phyloP scores from a whole-genome alignment of 2,888 invertebrate genomes.

The Trissonchulus sp. region DNA sequence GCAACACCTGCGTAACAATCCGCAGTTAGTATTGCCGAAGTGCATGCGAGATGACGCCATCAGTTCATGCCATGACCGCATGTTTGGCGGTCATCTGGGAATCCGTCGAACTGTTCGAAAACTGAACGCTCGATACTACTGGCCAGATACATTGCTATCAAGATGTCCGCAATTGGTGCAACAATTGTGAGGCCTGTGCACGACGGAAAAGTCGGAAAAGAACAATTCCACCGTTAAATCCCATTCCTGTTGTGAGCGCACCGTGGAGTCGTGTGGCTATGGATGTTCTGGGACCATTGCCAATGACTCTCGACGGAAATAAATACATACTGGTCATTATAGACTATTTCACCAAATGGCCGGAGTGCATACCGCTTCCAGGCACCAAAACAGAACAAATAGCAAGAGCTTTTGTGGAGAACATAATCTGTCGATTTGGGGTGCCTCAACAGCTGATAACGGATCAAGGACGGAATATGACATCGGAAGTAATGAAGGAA shows the following conservation, averaged over 20 bases:
- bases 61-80: background rate
- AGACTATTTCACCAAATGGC: conserved; percentile 8
- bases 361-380: background rate
- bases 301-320: background rate
- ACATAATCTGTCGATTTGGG: background rate
- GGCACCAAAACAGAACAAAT: background rate
- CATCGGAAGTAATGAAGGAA: background rate
- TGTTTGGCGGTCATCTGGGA: conserved; percentile 14
- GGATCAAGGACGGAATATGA: background rate
- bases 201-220: background rate
- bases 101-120: background rate
- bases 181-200: background rate
- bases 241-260: background rate
- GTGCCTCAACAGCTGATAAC: background rate
- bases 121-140: background rate
- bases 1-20: too few relatives aligned
- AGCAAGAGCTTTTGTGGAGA: background rate
- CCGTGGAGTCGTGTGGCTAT: background rate
- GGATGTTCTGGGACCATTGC: background rate
- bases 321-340: background rate
- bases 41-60: background rate
- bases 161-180: background rate
- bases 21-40: too few relatives aligned
- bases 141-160: background rate
- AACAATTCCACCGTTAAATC: background rate